Evolutionary conservation across 2,888 invertebrate species (phyloP).

Genomic region (Polyploca ridens): DNA sequence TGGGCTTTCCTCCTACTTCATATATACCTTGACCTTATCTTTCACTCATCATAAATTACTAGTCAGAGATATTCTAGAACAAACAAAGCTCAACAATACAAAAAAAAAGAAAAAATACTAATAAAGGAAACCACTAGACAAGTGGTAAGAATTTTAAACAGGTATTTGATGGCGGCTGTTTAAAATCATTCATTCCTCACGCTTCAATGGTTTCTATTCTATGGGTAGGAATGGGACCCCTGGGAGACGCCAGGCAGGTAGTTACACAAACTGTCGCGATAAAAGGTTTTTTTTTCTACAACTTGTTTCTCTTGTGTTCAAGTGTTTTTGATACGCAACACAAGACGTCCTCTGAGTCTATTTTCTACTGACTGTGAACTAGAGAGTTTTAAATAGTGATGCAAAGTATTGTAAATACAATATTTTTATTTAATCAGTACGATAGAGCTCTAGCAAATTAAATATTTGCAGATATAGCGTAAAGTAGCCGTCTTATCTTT

Average conservation of each 20-base stretch:
- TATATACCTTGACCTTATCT: slow-evolving; percentile 38
- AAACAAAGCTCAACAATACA: neutral
- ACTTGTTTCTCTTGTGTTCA: slow-evolving; percentile 50
- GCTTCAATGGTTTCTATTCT: slow-evolving; percentile 70
- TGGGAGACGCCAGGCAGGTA: slow-evolving; percentile 69
- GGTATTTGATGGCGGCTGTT: slow-evolving; percentile 62
- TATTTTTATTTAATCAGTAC: neutral
- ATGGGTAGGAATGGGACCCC: slow-evolving; percentile 58
- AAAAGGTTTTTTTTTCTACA: slow-evolving; percentile 51
- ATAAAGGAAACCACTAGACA: slow-evolving; percentile 31
- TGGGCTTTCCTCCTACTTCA: slow-evolving; percentile 48
- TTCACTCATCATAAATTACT: slow-evolving; percentile 24
- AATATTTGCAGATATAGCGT: neutral
- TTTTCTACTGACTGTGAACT: neutral
- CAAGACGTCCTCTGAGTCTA: neutral
- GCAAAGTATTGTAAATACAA: no score
- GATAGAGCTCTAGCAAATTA: neutral
- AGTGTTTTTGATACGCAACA: slow-evolving; percentile 30
- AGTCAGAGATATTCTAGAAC: neutral
- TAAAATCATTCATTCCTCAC: slow-evolving; percentile 73
- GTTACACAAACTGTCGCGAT: slow-evolving; percentile 61
- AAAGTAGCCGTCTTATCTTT: neutral
- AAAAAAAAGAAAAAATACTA: slow-evolving; percentile 32
- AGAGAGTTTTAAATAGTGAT: neutral
- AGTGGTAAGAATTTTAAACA: slow-evolving; percentile 62